Evolutionary conservation across 2,888 invertebrate genomes (phyloP).

Genomic region (Theretra japonica): DNA sequence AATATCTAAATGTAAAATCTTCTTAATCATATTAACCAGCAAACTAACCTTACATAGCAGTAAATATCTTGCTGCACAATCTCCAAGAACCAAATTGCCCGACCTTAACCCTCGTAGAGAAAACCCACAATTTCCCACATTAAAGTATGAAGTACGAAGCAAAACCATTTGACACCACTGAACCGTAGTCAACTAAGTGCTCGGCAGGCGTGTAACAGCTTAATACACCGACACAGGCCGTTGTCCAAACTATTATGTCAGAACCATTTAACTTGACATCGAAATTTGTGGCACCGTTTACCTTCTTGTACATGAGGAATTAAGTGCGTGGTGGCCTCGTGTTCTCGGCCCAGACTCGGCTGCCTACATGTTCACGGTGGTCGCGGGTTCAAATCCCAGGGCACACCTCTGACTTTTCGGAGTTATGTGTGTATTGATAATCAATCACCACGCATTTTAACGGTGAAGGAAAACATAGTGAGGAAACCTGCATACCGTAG

Average conservation of each 20-base stretch:
- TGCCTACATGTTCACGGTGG: too few relatives aligned
- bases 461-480: too few relatives aligned
- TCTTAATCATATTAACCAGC: neutral
- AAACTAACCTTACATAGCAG: neutral
- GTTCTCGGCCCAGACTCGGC: too few relatives aligned
- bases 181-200: constrained; percentile 6
- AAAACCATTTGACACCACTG: constrained; percentile 22
- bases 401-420: too few relatives aligned
- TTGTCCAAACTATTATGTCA: constrained; percentile 19
- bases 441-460: too few relatives aligned
- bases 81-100: neutral
- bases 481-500: too few relatives aligned
- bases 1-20: too few relatives aligned
- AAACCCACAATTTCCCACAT: neutral
- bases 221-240: neutral
- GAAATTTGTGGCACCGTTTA: neutral
- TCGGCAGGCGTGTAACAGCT: constrained; percentile 12
- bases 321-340: too few relatives aligned
- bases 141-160: neutral
- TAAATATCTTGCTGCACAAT: neutral
- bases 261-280: constrained; percentile 12
- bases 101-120: constrained; percentile 4
- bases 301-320: neutral
- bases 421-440: too few relatives aligned
- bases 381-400: too few relatives aligned